These are phyloP conservation scores for Lysandra bellargus DNA, from an alignment of 2,888 invertebrate genomes.

Conservation along the genomic window DNA sequence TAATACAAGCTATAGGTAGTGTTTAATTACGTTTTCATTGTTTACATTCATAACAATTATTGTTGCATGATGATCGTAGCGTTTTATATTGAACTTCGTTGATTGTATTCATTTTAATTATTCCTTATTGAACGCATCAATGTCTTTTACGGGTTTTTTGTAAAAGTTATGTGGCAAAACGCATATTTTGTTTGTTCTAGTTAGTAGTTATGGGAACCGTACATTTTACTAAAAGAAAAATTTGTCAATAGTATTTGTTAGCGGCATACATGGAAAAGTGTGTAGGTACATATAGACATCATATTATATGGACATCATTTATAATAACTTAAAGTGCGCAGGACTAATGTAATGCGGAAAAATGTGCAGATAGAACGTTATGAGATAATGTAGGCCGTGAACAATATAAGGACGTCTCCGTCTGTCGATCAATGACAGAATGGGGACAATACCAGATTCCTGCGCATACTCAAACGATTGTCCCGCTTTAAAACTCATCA, in stretches of 20 bases:
- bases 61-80: not conserved
- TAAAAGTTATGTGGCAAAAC: too few species aligned
- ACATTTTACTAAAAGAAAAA: not conserved
- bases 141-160: too few species aligned
- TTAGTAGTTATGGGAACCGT: not conserved
- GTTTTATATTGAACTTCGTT: not conserved
- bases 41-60: not conserved
- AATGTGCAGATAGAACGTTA: conserved; percentile 19
- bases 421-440: conserved; percentile 29
- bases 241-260: not conserved
- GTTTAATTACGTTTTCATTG: not conserved
- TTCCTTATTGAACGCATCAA: not conserved
- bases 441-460: conserved; percentile 22
- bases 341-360: not conserved
- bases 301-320: too few species aligned
- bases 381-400: conserved; percentile 27
- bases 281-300: too few species aligned
- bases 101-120: not conserved
- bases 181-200: too few species aligned
- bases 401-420: conserved; percentile 10
- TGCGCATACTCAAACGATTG: conserved; percentile 26
- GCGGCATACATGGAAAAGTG: not conserved
- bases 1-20: not conserved
- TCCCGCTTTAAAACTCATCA: conserved; percentile 5
- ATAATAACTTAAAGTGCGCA: not conserved